Base-by-base conservation (phyloP, 37 sponge, comb jelly and placozoan genomes). In the Petrosia ficiformis region DNA sequence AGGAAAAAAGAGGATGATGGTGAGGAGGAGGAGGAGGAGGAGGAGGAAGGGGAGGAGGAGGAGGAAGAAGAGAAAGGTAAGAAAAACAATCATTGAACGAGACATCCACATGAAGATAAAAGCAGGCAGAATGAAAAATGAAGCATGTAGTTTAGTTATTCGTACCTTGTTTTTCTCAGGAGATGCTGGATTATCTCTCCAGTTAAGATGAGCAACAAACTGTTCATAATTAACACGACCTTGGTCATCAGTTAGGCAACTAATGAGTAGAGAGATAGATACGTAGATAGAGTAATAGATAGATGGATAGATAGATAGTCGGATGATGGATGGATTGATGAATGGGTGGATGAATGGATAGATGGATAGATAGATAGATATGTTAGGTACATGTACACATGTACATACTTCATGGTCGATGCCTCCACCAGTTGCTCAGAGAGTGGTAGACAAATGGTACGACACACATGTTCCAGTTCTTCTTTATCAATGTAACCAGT, bases 341-440 rank as follows among this genome's bases (percentile, higher is more conserved):
- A n/a, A n/a, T n/a, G n/a, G n/a, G n/a, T n/a, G n/a, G n/a, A n/a
- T n/a, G n/a, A n/a, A n/a, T n/a, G n/a, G n/a, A n/a, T n/a, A n/a
- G n/a, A n/a, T n/a, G n/a, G n/a, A n/a, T n/a, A n/a, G n/a, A n/a
- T n/a, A n/a, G n/a, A n/a, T n/a, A n/a, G n/a, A n/a, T n/a, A n/a
- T n/a, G n/a, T n/a, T n/a, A n/a, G n/a, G n/a, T n/a, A n/a, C n/a
- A n/a, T n/a, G n/a, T n/a, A n/a, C n/a, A n/a, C n/a, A 14, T 31
- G 16, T 2, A 58, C 92, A 83, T 71, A 91, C 92, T 79, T 82
- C 89, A 86, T 86, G 16, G 86, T 39, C 6, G 80, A 32, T 30
- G 78, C 88, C 71, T 91, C 89, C 48, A 91, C 70, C 32, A 91
- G 84, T 57, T 91, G 92, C 30, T 86, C 83, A 32, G 80, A 68